These are phyloP conservation scores for Grus americana DNA, from an alignment of 2,113 vertebrate genomes.

Conservation along the genomic window DNA sequence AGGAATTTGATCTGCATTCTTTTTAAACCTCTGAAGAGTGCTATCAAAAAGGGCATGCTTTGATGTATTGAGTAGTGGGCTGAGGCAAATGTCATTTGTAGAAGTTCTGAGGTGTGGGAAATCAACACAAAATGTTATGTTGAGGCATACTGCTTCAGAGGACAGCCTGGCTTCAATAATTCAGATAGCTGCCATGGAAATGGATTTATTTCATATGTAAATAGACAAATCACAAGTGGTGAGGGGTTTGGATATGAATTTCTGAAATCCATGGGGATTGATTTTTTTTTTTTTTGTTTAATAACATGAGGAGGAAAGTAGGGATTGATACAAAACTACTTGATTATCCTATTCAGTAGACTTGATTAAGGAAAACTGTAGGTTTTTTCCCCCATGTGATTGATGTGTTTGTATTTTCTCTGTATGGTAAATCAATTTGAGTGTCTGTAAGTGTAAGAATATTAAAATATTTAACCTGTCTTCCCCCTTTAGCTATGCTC, in stretches of 20 bases:
- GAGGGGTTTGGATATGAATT: background rate
- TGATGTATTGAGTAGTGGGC: background rate
- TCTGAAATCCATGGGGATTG: background rate
- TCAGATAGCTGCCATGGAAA: background rate
- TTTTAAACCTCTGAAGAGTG: background rate
- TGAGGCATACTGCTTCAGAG: background rate
- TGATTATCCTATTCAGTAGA: background rate
- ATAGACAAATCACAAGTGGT: background rate
- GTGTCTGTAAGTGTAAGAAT: background rate
- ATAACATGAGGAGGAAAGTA: fast-evolving
- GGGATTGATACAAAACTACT: background rate
- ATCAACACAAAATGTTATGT: background rate
- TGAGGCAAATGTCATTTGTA: background rate
- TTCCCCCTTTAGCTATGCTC: slow-evolving; percentile 79
- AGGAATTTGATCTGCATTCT: background rate
- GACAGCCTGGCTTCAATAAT: background rate
- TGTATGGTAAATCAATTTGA: background rate
- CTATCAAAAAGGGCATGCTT: background rate
- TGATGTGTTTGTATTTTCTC: background rate
- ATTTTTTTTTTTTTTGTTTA: background rate
- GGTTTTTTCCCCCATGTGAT: background rate
- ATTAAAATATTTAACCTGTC: background rate
- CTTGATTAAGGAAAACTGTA: background rate
- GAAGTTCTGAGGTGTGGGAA: background rate
- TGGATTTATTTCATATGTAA: background rate